Conservation (phyloP, 1,140 invertebrate species). For the Drosophila lacertosa region DNA sequence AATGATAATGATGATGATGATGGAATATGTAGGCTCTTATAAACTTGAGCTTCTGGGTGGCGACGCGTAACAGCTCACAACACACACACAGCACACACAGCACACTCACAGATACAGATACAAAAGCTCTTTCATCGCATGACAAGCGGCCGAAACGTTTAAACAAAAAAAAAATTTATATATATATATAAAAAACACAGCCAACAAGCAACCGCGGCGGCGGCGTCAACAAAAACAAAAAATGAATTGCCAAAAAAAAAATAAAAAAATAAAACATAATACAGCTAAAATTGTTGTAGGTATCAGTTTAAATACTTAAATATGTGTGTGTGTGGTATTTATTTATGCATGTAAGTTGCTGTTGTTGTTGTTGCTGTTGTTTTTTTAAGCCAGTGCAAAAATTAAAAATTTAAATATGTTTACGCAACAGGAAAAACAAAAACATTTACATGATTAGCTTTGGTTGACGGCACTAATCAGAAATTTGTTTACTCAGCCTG, state of each 20-base stretch:
- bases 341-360: constrained; percentile 28
- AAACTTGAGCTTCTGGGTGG: constrained; percentile 80
- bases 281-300: constrained; percentile 42
- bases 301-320: constrained; percentile 10
- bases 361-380: neutral
- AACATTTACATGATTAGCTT: constrained; percentile 4
- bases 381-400: constrained; percentile 12
- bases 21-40: constrained; percentile 76
- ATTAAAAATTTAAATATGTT: constrained; percentile 47
- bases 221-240: constrained; percentile 25
- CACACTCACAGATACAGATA: constrained; percentile 25
- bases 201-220: constrained; percentile 28
- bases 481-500: neutral
- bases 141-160: constrained; percentile 74
- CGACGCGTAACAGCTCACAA: constrained; percentile 67
- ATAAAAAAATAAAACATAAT: constrained; percentile 16
- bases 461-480: neutral
- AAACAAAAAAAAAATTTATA: constrained; percentile 63
- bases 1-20: constrained; percentile 64
- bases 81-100: constrained; percentile 16
- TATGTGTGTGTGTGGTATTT: constrained; percentile 20
- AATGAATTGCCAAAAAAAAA: constrained; percentile 38
- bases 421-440: constrained; percentile 1
- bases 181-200: constrained; percentile 5
- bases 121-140: constrained; percentile 75